Base-by-base conservation (phyloP, 92 coral and sea anemone genomes). In the Heteractis magnifica region DNA sequence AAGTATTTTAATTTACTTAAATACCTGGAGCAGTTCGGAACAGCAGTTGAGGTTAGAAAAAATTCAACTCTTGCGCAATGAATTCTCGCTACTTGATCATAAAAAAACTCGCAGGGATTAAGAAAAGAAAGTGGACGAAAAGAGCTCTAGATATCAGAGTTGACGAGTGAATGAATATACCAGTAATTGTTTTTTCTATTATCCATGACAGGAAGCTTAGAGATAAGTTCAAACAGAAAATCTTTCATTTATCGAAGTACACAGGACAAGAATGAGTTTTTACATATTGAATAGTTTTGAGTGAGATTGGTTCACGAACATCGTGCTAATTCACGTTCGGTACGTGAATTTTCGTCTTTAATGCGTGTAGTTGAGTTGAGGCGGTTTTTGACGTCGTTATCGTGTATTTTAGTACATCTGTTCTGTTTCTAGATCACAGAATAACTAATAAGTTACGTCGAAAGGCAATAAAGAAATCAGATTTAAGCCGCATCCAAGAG, bases 401-500 rank as follows among this genome's bases (percentile, higher is more conserved):
- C 73, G 73, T 68, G 73, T 68, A 68, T 26, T 68, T 68, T 12
- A 68, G 49, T 68, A 10, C 83, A 80, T 80, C 83, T 80, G 83
- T 72, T 80, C 51, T 23, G 16, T 48, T 72, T 51, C n/a, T 55
- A 80, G 76, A 49, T 21, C 62, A 56, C 11, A 80, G 71, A 80
- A 80, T 80, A 80, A 80, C 76, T 80, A 80, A 80, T 80, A 55
- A 65, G 52, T 48, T 80, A 64, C 23, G 83, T 18, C 75, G 83
- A 80, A 80, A 80, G 51, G 59, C 83, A 80, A 80, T 80, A 55
- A 65, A 80, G 83, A 80, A 80, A 80, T 80, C 60, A 62, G 83
- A 62, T 72, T 80, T 72, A 51, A 55, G 49, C 14, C 51, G 50
- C 75, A 80, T 65, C 49, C 51, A 71, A 65, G 52, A 55, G 83